A percentile compares a stretch with the other conserved stretches of the same genome.
Conservation (phyloP, 2,888 invertebrate species). For the Ephialtes manifestator region DNA sequence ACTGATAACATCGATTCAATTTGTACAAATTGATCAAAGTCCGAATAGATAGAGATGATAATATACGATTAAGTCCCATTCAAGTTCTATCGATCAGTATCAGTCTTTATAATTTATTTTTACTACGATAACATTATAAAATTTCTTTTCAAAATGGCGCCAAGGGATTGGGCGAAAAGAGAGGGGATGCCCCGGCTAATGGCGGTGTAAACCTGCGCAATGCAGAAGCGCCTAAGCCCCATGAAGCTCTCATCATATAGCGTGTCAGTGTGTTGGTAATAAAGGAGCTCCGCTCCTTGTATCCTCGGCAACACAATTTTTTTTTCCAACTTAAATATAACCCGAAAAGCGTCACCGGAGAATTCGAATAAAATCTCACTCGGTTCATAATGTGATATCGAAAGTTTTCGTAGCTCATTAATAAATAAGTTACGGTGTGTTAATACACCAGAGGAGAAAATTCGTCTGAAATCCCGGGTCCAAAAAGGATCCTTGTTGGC, state of each 20-base stretch:
- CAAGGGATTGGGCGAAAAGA: constrained; percentile 38
- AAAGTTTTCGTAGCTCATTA: background rate
- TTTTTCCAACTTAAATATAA: background rate
- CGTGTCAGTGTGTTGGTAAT: constrained; percentile 3
- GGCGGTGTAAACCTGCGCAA: constrained; percentile 32
- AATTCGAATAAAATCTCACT: background rate
- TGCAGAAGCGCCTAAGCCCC: constrained; percentile 34
- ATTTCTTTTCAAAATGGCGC: constrained; percentile 40
- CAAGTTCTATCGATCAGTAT: too few relatives aligned
- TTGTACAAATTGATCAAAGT: too few relatives aligned
- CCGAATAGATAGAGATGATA: too few relatives aligned
- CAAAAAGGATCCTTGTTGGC: constrained; percentile 32
- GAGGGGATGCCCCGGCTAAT: constrained; percentile 1
- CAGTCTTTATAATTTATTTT: too few relatives aligned
- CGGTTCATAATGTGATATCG: background rate
- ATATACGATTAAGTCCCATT: too few relatives aligned
- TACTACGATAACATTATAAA: background rate
- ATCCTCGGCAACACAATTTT: constrained; percentile 6
- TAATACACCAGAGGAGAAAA: background rate
- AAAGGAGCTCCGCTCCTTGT: constrained; percentile 19
- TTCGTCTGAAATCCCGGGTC: constrained; percentile 12
- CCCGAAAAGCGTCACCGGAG: background rate
- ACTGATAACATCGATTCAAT: too few relatives aligned
- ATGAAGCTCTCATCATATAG: background rate
- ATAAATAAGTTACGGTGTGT: background rate